Base-by-base conservation (phyloP, 2,888 invertebrate species). In the Apodemia zela region DNA sequence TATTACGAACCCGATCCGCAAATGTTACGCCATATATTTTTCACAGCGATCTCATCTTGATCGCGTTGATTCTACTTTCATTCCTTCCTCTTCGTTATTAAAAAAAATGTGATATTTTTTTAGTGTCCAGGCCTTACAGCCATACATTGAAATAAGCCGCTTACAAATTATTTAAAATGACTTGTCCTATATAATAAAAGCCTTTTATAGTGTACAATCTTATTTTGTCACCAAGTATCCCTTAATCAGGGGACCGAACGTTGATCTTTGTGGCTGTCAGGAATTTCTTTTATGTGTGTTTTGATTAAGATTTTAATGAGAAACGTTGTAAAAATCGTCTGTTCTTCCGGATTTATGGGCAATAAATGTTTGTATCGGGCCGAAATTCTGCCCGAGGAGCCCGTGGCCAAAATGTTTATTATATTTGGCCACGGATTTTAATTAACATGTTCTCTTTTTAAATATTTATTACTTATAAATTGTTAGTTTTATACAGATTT, bases 261-360 rank as follows among this genome's bases (percentile, higher is more conserved):
- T 33, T 18, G 25, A 60, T 42, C 57, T 65, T 60, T 17, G 17
- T 49, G 25, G 59, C 45, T 18, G 60, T 63, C 59, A 60, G 54
- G 60, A 57, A 63, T 57, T 63, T 60, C 25, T 58, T 60, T 58
- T 60, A 62, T 49, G 49, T 64, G 58, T 61, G 42, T 59, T 57
- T 57, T 25, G 71, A 72, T 72, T 67, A 68, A 70, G 69, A 69
- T 67, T 73, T 75, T 78, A 77, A 78, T 77, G 76, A 77, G 76
- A 73, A 70, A 72, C 72, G 72, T 73, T 69, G 69, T 72, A 71
- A 73, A 75, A 73, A 72, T 71, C 72, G 74, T 73, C 75, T 72
- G 76, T 77, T 75, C 74, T 75, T 71, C 68, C 67, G 66, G 69
- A 75, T 76, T 78, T 78, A 77, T 70, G 72, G 72, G 68, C 72